Percentiles rank a stretch among this genome's conserved stretches.
Evolutionary conservation across 2,113 vertebrate genomes (phyloP).

Genomic region (Acanthisitta chloris): DNA sequence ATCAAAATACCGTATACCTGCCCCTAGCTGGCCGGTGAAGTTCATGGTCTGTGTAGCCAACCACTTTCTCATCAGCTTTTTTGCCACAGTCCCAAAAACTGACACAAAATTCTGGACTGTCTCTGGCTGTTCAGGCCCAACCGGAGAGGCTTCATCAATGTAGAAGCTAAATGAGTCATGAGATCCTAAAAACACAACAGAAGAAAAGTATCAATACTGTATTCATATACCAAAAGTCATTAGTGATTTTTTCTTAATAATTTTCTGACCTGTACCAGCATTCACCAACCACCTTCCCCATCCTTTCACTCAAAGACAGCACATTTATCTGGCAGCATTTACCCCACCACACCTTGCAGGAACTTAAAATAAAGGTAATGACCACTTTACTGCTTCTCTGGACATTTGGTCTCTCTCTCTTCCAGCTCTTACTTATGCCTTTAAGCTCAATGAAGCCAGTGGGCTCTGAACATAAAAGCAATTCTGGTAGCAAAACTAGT

Average conservation of each 20-base stretch:
- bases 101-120: conserved; percentile 98
- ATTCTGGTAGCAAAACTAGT: not conserved
- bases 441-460: not conserved
- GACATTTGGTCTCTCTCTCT: not conserved
- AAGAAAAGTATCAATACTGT: not conserved
- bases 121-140: conserved; percentile 95
- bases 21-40: conserved; percentile 90
- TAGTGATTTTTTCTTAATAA: not conserved
- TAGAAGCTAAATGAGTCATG: conserved; percentile 99
- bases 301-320: not conserved
- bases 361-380: not conserved
- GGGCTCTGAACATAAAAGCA: not conserved
- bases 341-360: not conserved
- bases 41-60: conserved; percentile 98
- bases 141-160: conserved; percentile 96
- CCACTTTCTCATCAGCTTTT: conserved; percentile 98
- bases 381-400: not conserved
- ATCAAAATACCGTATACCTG: conserved; percentile 95
- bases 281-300: not conserved
- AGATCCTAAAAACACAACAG: conserved; percentile 82
- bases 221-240: not conserved
- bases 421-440: not conserved
- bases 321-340: not conserved
- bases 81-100: conserved; percentile 95
- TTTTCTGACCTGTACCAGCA: not conserved